These are phyloP conservation scores for Tetheella fluctuosa DNA, from an alignment of 2,888 invertebrate species.

Conservation along the genomic window DNA sequence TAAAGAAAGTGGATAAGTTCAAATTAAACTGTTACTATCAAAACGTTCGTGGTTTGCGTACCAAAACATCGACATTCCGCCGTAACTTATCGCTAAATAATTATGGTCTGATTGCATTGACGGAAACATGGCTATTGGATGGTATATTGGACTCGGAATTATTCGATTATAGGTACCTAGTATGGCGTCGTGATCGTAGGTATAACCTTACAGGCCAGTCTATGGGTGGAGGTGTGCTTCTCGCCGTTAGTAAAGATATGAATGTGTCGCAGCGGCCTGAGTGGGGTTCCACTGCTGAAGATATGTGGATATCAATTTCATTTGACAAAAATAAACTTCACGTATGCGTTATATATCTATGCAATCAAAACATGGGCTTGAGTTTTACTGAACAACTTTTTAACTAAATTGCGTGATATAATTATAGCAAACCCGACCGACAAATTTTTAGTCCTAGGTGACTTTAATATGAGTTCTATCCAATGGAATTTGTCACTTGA, in stretches of 20 bases:
- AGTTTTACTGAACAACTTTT: constrained; percentile 14
- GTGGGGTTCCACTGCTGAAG: background rate
- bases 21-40: background rate
- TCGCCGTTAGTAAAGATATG: background rate
- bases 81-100: background rate
- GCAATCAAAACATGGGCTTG: constrained; percentile 11
- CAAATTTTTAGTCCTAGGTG: constrained; percentile 10
- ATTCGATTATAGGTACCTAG: background rate
- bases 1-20: background rate
- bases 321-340: background rate
- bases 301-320: background rate
- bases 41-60: background rate
- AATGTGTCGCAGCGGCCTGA: background rate
- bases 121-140: background rate
- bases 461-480: constrained; percentile 20
- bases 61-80: background rate
- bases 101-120: background rate
- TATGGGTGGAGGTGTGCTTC: background rate
- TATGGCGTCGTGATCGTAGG: background rate
- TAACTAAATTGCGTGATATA: constrained; percentile 1
- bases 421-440: background rate
- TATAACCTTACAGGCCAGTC: background rate
- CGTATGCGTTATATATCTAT: constrained; percentile 16
- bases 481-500: background rate
- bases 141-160: background rate